Percentiles rank a stretch among this genome's conserved stretches.
These are phyloP conservation scores for Gari tellinella DNA, from an alignment of 2,888 invertebrate genomes.

Conservation along the genomic window DNA sequence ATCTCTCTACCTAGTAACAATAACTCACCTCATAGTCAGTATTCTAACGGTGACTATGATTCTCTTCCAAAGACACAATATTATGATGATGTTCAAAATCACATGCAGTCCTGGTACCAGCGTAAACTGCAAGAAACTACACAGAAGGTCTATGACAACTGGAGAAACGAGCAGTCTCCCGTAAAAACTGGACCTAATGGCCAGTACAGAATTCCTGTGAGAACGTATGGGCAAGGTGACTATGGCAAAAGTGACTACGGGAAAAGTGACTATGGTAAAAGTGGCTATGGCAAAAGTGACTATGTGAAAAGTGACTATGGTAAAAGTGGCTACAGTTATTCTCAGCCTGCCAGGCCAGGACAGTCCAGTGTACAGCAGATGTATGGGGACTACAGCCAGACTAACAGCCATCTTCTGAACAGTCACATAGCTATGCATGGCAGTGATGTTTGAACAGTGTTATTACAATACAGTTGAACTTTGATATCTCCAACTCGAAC, in stretches of 20 bases:
- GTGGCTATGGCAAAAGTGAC: constrained; percentile 38
- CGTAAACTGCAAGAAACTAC: constrained; percentile 74
- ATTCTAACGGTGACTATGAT: constrained; percentile 62
- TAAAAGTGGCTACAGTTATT: constrained; percentile 6
- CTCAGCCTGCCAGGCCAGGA: background rate
- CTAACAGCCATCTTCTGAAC: background rate
- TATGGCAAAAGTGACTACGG: constrained; percentile 46
- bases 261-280: constrained; percentile 22
- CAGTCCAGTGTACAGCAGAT: background rate
- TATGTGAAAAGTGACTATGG: constrained; percentile 31
- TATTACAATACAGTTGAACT: too few species aligned
- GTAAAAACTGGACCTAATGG: constrained; percentile 24
- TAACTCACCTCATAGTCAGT: constrained; percentile 69
- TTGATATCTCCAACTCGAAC: too few species aligned
- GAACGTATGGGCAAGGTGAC: constrained; percentile 42
- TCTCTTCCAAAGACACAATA: constrained; percentile 51
- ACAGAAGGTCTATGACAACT: constrained; percentile 67
- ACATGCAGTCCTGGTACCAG: constrained; percentile 77
- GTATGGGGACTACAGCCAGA: background rate
- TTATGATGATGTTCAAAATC: constrained; percentile 65
- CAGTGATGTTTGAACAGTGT: constrained; percentile 52
- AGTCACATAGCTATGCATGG: constrained; percentile 27
- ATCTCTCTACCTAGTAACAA: constrained; percentile 68
- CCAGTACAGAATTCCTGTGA: constrained; percentile 18
- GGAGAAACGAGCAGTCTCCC: constrained; percentile 45